These are phyloP conservation scores for Pangasius larnaudii DNA, from an alignment of 2,797 vertebrate species.

Conservation along the genomic window DNA sequence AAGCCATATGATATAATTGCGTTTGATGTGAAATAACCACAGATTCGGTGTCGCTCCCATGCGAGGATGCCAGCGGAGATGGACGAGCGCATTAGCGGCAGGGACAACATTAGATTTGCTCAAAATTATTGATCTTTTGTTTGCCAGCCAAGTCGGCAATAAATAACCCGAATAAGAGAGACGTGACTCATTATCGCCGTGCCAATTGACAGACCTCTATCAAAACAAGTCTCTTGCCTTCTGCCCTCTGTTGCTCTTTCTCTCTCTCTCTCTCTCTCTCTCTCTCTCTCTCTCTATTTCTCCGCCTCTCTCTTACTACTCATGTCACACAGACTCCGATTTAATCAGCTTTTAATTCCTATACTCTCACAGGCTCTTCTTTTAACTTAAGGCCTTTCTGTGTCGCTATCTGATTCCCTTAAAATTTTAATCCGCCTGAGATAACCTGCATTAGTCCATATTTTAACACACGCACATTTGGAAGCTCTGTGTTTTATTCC, in stretches of 20 bases:
- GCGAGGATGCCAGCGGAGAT: slow-evolving; percentile 81
- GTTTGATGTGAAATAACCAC: slow-evolving; percentile 84
- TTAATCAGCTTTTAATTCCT: slow-evolving; percentile 64
- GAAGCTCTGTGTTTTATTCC: slow-evolving; percentile 99
- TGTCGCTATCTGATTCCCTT: slow-evolving; percentile 82
- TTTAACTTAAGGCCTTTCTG: slow-evolving; percentile 75
- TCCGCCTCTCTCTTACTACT: slow-evolving; percentile 66
- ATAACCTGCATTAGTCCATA: slow-evolving; percentile 83
- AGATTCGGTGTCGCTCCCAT: slow-evolving; percentile 81
- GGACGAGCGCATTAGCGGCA: slow-evolving; percentile 83
- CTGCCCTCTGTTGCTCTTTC: slow-evolving; percentile 60
- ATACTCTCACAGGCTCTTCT: slow-evolving; percentile 55
- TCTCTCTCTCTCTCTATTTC: slow-evolving; percentile 68
- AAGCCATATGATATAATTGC: slow-evolving; percentile 81
- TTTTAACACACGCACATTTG: slow-evolving; percentile 74
- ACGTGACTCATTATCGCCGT: slow-evolving; percentile 83
- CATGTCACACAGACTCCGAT: slow-evolving; percentile 35
- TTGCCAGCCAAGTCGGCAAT: slow-evolving; percentile 84
- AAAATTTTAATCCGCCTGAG: slow-evolving; percentile 79
- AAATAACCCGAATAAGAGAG: slow-evolving; percentile 80
- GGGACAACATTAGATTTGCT: slow-evolving; percentile 88
- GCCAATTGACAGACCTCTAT: slow-evolving; percentile 84
- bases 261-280: slow-evolving; percentile 72
- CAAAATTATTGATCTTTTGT: slow-evolving; percentile 89
- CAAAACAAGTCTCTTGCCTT: slow-evolving; percentile 70